Evolutionary conservation across 30 jellyfish, hydroid and myxozoan species (phyloP).

Genomic region (Aurelia sp.): DNA sequence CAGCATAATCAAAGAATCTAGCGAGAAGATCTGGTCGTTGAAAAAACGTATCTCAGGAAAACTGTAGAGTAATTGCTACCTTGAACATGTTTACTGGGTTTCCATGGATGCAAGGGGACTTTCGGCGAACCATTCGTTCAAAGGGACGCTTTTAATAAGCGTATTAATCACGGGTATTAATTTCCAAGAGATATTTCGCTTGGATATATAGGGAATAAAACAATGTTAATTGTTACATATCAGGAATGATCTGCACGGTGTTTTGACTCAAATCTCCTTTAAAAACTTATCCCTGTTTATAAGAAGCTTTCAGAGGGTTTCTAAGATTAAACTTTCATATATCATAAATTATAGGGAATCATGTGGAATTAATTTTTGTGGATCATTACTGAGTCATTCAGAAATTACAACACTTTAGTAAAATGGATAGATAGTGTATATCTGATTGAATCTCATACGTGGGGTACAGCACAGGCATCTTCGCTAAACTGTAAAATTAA

Average conservation of each 20-base stretch:
- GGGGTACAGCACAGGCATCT: too few species aligned
- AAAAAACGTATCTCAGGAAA: too few species aligned
- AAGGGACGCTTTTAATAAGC: background rate
- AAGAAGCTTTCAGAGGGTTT: slow-evolving; percentile 2
- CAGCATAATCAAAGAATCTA: too few species aligned
- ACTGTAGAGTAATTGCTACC: too few species aligned
- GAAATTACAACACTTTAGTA: background rate
- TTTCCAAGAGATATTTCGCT: background rate
- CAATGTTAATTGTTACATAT: background rate
- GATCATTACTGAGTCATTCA: background rate
- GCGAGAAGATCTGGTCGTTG: too few species aligned
- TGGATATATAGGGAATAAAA: background rate
- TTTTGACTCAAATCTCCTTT: background rate
- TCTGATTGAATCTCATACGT: too few species aligned
- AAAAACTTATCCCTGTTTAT: background rate
- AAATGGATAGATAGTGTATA: too few species aligned
- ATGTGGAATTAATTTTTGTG: background rate
- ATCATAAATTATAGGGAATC: background rate
- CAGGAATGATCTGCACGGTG: slow-evolving; percentile 1
- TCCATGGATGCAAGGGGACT: background rate
- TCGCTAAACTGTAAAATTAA: too few species aligned
- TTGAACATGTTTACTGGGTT: background rate
- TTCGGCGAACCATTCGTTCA: background rate
- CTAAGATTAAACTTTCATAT: background rate
- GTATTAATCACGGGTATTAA: slow-evolving; percentile 1